Base-by-base conservation (phyloP, 1,140 invertebrate species). In the Sarcophaga bullata region DNA sequence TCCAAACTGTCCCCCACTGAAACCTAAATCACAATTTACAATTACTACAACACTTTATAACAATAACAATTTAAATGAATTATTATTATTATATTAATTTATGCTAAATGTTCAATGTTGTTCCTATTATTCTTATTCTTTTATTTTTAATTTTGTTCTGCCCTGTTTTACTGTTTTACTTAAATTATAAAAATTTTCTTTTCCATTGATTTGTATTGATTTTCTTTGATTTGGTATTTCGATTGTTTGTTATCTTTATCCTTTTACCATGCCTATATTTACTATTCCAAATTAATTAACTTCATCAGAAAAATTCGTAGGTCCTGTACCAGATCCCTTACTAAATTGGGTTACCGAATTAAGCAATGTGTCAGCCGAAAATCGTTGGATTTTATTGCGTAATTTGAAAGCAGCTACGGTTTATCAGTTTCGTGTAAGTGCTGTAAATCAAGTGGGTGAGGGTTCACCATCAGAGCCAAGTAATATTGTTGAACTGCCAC, bases 391-490 rank as follows among this genome's bases (percentile, higher is more conserved):
- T 6, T 89, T 98, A 17, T 91, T 98, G 5, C 94, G 93, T 25
- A 96, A 96, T 88, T 91, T 99, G 47, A 97, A 98, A 91, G 98
- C 98, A 0, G 97, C 98, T 0, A 95, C 96, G 1, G 95, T 95
- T 0, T 99, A 99, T 91, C 97, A 99, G 90, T 99, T 99, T 90
- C 92, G 98, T 84, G 96, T 99, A 1, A 97, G 95, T 85, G 98
- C 98, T 19, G 95, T 98, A 0, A 99, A 99, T 90, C 95, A 96
- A 47, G 97, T 98, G 0, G 98, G 98, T 3, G 97, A 98, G 89
- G 98, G 98, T 54, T 94, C 95, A 19, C 93, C 96, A 4, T 98
- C 97, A 4, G 93, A 95, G 62, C 94, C 97, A 0, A 98, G 96
- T 62, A 95, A 97, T 84, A 93, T 95, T 17, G 93, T 99, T 73